Conservation (phyloP, 2,888 invertebrate genomes). For the Sympetrum striolatum region DNA sequence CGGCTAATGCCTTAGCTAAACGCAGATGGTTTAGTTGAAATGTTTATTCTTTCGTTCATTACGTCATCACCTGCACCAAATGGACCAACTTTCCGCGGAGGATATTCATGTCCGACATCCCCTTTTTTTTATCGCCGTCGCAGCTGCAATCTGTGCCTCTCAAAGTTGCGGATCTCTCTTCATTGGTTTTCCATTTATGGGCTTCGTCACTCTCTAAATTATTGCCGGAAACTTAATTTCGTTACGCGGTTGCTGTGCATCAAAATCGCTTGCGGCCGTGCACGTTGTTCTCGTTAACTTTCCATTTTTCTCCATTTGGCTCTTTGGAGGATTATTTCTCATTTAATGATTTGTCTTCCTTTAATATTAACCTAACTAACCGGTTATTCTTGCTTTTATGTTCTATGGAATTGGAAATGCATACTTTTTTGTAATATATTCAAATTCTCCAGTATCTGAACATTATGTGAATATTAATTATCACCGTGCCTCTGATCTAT, state of each 20-base stretch:
- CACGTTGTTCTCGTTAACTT: not conserved
- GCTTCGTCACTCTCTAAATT: not conserved
- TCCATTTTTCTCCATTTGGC: not conserved
- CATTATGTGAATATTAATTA: too few species aligned
- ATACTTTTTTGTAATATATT: too few species aligned
- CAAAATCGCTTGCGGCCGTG: not conserved
- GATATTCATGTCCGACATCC: not conserved
- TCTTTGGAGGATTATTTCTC: too few species aligned
- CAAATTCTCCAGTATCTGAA: too few species aligned
- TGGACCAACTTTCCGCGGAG: not conserved
- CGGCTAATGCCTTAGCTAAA: conserved; percentile 1
- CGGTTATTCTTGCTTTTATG: too few species aligned
- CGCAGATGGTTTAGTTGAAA: conserved; percentile 4
- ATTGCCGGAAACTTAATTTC: not conserved
- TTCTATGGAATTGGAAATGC: too few species aligned
- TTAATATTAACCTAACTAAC: too few species aligned
- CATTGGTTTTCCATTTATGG: not conserved
- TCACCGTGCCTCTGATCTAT: too few species aligned
- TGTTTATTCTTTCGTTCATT: not conserved
- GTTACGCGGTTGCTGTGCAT: not conserved
- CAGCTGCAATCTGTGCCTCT: not conserved
- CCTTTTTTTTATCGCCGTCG: not conserved
- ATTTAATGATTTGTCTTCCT: too few species aligned
- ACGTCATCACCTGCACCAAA: conserved; percentile 28
- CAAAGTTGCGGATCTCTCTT: not conserved